Base-by-base conservation (phyloP, 2,113 vertebrate species). In the Petroica traversi region DNA sequence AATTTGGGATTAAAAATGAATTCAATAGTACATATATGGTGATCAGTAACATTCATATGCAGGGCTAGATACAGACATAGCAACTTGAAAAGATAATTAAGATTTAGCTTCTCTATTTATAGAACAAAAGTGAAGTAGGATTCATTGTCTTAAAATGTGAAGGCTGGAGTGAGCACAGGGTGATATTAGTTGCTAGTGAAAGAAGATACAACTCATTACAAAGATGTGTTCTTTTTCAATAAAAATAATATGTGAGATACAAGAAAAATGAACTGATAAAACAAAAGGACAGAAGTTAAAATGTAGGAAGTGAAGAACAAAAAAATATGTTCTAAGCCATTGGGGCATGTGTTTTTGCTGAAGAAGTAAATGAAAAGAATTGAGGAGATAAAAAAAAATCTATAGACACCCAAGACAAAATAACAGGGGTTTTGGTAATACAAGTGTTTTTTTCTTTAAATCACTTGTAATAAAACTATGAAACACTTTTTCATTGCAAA, bases 91-190 rank as follows among this genome's bases (percentile, higher is more conserved):
- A 88, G 69, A 82, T 95, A 97, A 97, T 97, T 97, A 97, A 92
- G 79, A 97, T 96, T 97, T 91, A 93, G 85, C 59, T 94, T 97
- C 76, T 94, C 83, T 97, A 97, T 98, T 96, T 98, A 96, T 97
- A 97, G 96, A 95, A 72, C 67, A 92, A 83, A 96, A 97, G 72
- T 94, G 92, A 95, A 92, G 79, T 48, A 96, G 93, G 93, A 96
- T 96, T 94, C 84, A 96, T 97, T 97, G 96, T 95, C 91, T 97
- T 95, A 94, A 96, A 97, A 94, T 71, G 23, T 20, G 48, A 96
- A 95, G 51, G 49, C 46, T 97, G 90, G 77, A 93, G 93, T 71
- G 34, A 62, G 88, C 81, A 83, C 12, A 54, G 45, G 55, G 29
- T 92, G 57, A 88, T 95, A 92, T 83, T 91, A 88, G 85, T 63